Conservation (phyloP, 2,888 invertebrate genomes). For the Allacma fusca region DNA sequence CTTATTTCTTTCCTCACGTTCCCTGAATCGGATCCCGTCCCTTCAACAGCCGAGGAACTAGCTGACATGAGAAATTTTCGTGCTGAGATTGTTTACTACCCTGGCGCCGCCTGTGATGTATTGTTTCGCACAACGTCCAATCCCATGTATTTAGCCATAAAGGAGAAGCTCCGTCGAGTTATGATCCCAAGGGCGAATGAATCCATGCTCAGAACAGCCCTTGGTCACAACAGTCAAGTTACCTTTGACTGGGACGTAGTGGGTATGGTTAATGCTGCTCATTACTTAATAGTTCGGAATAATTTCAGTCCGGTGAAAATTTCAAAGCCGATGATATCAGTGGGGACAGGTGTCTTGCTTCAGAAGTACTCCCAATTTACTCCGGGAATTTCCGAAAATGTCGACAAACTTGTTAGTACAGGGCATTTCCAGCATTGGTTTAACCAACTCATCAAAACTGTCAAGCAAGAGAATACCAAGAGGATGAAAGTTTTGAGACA, state of each 20-base stretch:
- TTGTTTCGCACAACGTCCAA: neutral
- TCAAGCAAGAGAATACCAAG: neutral
- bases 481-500: neutral
- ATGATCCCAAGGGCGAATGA: neutral
- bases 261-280: neutral
- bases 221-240: neutral
- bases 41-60: neutral
- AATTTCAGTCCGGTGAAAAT: neutral
- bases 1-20: conserved; percentile 10
- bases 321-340: neutral
- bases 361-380: no score
- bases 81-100: neutral
- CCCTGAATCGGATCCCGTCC: neutral
- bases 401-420: neutral
- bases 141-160: neutral
- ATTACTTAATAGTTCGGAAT: neutral
- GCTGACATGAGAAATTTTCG: neutral
- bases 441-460: neutral
- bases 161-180: neutral
- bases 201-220: neutral
- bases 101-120: neutral
- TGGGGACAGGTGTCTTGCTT: no score
- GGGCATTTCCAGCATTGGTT: conserved; percentile 2
- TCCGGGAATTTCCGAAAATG: no score
- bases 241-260: neutral